These are phyloP conservation scores for Coelopa frigida DNA, from an alignment of 1,140 invertebrate genomes.

Conservation along the genomic window DNA sequence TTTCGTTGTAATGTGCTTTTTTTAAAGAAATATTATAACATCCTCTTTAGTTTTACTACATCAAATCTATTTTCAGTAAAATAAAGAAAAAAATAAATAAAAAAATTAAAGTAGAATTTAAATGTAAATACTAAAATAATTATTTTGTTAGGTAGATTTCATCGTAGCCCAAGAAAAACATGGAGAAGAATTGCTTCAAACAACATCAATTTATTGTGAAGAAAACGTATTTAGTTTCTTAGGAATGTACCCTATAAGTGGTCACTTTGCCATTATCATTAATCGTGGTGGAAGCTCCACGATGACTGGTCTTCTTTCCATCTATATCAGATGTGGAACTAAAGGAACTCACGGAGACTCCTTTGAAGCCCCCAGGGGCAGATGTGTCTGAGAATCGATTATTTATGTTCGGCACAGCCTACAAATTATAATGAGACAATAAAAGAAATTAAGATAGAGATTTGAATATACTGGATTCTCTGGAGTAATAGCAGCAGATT, in stretches of 20 bases:
- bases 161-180: neutral
- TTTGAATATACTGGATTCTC: slow-evolving; percentile 49
- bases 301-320: slow-evolving; percentile 51
- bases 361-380: slow-evolving; percentile 46
- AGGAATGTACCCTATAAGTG: slow-evolving; percentile 50
- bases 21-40: neutral
- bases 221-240: too few species aligned
- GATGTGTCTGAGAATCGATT: slow-evolving; percentile 47
- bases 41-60: too few species aligned
- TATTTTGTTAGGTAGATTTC: slow-evolving; percentile 2
- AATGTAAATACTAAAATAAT: neutral
- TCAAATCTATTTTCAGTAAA: slow-evolving; percentile 4
- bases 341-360: slow-evolving; percentile 59
- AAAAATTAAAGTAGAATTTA: slow-evolving; percentile 6
- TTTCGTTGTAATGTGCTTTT: slow-evolving; percentile 1
- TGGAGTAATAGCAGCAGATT: slow-evolving; percentile 51
- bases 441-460: neutral
- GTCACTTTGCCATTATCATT: slow-evolving; percentile 66
- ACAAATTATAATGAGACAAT: slow-evolving; percentile 19
- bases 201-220: neutral
- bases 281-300: slow-evolving; percentile 56
- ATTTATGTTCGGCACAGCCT: slow-evolving; percentile 54
- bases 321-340: slow-evolving; percentile 51
- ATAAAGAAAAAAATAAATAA: neutral
- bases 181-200: neutral